Conservation (phyloP, 37 sponge, comb jelly and placozoan species). For the Haliclona indistincta region DNA sequence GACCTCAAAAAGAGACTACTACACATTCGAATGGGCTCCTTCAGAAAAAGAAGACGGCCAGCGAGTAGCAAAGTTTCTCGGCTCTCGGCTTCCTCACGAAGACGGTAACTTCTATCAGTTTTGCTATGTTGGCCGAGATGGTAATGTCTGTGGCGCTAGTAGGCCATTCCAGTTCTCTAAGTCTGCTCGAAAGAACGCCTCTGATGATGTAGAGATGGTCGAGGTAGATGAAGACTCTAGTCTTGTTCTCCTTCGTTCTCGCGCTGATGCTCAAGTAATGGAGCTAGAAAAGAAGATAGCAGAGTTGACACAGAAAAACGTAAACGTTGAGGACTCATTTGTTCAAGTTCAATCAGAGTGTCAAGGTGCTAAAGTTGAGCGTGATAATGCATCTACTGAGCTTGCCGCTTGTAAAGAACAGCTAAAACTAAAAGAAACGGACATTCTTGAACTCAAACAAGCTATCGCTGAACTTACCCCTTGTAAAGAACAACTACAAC, state of each 20-base stretch:
- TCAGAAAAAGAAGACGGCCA: slow-evolving; percentile 3
- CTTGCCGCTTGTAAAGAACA: not conserved
- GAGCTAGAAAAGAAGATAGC: slow-evolving; percentile 13
- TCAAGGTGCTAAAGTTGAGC: not conserved
- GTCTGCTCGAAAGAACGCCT: not conserved
- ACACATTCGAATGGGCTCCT: slow-evolving; percentile 86
- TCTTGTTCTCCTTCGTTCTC: slow-evolving; percentile 34
- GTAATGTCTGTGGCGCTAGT: slow-evolving; percentile 50
- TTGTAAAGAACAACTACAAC: slow-evolving; percentile 7
- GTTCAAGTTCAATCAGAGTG: slow-evolving; percentile 1
- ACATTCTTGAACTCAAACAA: not conserved
- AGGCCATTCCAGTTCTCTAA: slow-evolving; percentile 48
- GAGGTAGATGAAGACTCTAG: slow-evolving; percentile 47
- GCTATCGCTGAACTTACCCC: not conserved
- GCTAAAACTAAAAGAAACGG: slow-evolving; percentile 6
- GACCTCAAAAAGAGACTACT: slow-evolving; percentile 77
- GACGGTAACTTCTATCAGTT: slow-evolving; percentile 75
- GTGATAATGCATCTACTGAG: not conserved
- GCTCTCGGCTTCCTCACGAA: slow-evolving; percentile 61
- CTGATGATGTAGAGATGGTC: slow-evolving; percentile 56
- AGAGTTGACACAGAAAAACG: not conserved
- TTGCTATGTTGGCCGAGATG: slow-evolving; percentile 58
- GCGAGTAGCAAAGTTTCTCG: slow-evolving; percentile 44
- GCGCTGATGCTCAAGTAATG: not conserved
- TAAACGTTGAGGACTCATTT: slow-evolving; percentile 17